These are phyloP conservation scores for Dendrolimus houi DNA, from an alignment of 2,888 invertebrate genomes.

Conservation along the genomic window DNA sequence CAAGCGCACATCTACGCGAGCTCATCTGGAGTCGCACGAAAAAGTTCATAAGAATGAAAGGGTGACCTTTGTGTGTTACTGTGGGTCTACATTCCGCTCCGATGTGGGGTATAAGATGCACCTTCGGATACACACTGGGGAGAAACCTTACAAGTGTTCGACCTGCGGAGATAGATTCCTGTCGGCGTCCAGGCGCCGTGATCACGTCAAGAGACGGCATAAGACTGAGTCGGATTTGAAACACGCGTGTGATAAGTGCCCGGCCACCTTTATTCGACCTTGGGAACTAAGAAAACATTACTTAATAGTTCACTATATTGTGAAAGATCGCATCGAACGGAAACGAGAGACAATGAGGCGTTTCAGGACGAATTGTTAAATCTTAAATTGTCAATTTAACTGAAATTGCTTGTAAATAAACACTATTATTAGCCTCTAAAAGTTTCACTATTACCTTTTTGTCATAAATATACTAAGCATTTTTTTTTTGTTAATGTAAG, in stretches of 20 bases:
- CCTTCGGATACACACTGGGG: slow-evolving; percentile 50
- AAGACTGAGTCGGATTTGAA: slow-evolving; percentile 33
- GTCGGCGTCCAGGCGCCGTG: slow-evolving; percentile 51
- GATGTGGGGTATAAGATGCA: slow-evolving; percentile 48
- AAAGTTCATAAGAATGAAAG: slow-evolving; percentile 36
- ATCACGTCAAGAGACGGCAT: slow-evolving; percentile 55
- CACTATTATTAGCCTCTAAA: too few relatives aligned
- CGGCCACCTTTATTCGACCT: slow-evolving; percentile 51
- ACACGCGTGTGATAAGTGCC: slow-evolving; percentile 46
- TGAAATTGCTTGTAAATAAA: too few relatives aligned
- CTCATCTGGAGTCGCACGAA: slow-evolving; percentile 47
- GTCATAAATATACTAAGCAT: too few relatives aligned
- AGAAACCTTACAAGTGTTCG: slow-evolving; percentile 46
- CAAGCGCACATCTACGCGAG: slow-evolving; percentile 47
- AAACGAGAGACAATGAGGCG: slow-evolving; percentile 5
- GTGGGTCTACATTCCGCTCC: slow-evolving; percentile 48
- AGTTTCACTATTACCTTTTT: too few relatives aligned
- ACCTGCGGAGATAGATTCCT: slow-evolving; percentile 53
- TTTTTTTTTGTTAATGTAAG: too few relatives aligned
- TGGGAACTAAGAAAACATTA: slow-evolving; percentile 57
- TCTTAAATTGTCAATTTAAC: neutral
- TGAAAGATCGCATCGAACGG: slow-evolving; percentile 19
- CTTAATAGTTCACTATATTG: slow-evolving; percentile 29
- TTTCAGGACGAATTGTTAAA: neutral
- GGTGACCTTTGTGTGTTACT: slow-evolving; percentile 38